These are phyloP conservation scores for Alaudala cheleensis DNA, from an alignment of 2,113 vertebrate species.

Conservation along the genomic window DNA sequence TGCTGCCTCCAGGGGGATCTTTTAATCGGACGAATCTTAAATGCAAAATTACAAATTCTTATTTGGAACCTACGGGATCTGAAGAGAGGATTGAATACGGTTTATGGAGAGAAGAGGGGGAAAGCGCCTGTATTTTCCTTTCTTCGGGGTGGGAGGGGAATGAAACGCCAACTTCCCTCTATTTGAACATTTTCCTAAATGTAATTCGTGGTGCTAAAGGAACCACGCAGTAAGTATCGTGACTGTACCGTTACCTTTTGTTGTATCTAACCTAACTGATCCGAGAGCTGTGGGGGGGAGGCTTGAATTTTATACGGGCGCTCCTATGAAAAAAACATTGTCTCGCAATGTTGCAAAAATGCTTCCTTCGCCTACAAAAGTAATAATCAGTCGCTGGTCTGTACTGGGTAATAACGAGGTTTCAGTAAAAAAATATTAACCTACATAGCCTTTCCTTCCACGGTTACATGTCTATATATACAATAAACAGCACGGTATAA, in stretches of 20 bases:
- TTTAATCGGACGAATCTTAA: conserved; percentile 5
- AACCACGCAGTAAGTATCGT: background rate
- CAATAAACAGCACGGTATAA: background rate
- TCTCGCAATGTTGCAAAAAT: background rate
- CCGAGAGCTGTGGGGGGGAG: background rate
- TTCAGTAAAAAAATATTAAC: background rate
- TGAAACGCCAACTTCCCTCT: background rate
- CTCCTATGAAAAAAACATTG: background rate
- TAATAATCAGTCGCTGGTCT: background rate
- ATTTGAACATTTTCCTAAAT: background rate
- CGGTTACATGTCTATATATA: background rate
- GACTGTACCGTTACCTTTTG: conserved; percentile 44
- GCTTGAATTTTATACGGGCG: background rate
- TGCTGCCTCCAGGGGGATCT: conserved; percentile 32
- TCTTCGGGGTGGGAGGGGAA: background rate
- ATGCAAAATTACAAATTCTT: conserved; percentile 20
- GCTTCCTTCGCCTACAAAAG: background rate
- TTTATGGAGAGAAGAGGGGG: background rate
- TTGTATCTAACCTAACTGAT: background rate
- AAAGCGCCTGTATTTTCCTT: background rate
- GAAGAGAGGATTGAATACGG: background rate
- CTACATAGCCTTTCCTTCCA: background rate
- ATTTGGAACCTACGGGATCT: background rate
- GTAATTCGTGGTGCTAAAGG: background rate
- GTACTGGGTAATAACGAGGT: background rate